Base-by-base conservation (phyloP, 2,888 invertebrate genomes). In the Griposia aprilina region DNA sequence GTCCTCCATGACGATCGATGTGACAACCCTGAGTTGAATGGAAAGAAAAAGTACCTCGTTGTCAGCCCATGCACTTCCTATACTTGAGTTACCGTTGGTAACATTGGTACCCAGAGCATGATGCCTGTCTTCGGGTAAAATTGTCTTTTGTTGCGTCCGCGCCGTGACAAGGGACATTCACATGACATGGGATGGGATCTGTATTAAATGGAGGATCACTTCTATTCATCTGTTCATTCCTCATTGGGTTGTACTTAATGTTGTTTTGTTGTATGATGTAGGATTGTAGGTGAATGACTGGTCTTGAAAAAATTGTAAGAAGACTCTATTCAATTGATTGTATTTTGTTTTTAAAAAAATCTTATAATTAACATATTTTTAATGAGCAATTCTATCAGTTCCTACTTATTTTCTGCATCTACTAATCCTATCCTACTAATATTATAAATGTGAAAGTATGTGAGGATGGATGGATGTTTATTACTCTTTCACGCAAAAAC, bases 1-100 rank as follows among this genome's bases (percentile, higher is more conserved):
- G 72, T 80, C 77, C 70, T 4, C 78, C 89, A 80, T 86, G 75
- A 86, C 87, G 70, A 88, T 89, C 87, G 70, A 87, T 84, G 83
- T 81, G 88, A 89, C 89, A 88, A 80, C 83, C 82, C 83, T 76
- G 70, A 62, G 57, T 15, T 76, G 80, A 80, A 82, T 76, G 59
- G 67, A 71, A 72, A 76, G 71, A 81, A 87, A 87, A 85, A 84
- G 76, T 74, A 74, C 68, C 45, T 71, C 11, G 1, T 36, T 63
- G 85, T 82, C 87, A 85, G 36, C 68, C 68, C 78, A 7, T 41
- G 52, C 67, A 84, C 80, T 83, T 87, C 88, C 79, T 79, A 71
- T 69, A 75, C 67, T 74, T 75, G 65, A 85, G 41, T 66, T 70
- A 74, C 82, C 57, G 68, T 83, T 74, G 67, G 52, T 17, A 26